A percentile compares a stretch with the other conserved stretches of the same genome.
phyloP scores from a whole-genome alignment of 2,888 invertebrate species.

The Xestia ashworthii region DNA sequence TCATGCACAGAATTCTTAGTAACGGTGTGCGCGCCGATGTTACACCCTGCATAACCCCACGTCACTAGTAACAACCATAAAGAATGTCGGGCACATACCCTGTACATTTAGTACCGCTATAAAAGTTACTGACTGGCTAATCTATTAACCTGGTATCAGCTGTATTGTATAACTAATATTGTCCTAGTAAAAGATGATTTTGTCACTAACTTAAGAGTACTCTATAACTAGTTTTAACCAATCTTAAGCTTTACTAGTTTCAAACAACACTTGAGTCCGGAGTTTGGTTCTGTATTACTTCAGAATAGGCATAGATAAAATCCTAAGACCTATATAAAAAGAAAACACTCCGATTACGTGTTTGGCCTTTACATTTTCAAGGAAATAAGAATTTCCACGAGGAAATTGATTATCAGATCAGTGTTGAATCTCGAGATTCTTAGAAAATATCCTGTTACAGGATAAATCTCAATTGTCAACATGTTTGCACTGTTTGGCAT shows the following conservation, averaged over 20 bases:
- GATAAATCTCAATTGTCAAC: not conserved
- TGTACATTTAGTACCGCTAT: not conserved
- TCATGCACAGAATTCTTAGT: not conserved
- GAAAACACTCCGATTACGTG: not conserved
- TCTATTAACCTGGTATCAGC: not conserved
- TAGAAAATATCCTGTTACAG: slow-evolving; percentile 11
- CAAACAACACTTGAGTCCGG: not conserved
- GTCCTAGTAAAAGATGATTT: not conserved
- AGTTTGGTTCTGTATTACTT: not conserved
- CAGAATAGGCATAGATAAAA: not conserved
- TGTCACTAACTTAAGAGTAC: not conserved
- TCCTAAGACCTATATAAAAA: not conserved
- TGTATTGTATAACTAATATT: not conserved
- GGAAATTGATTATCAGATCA: slow-evolving; percentile 47
- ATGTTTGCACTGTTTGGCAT: not conserved
- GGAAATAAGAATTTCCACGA: slow-evolving; percentile 36
- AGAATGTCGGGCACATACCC: not conserved
- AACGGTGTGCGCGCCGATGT: not conserved
- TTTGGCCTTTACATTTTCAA: slow-evolving; percentile 5
- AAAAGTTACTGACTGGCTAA: not conserved
- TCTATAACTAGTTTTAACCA: not conserved
- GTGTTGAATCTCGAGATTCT: slow-evolving; percentile 12
- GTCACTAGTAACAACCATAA: not conserved
- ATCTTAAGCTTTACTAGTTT: not conserved
- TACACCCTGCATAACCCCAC: not conserved